Percentiles rank a stretch among this genome's conserved stretches.
These are phyloP conservation scores for Conus canariensis DNA, from an alignment of 2,888 invertebrate genomes.

Conservation along the genomic window DNA sequence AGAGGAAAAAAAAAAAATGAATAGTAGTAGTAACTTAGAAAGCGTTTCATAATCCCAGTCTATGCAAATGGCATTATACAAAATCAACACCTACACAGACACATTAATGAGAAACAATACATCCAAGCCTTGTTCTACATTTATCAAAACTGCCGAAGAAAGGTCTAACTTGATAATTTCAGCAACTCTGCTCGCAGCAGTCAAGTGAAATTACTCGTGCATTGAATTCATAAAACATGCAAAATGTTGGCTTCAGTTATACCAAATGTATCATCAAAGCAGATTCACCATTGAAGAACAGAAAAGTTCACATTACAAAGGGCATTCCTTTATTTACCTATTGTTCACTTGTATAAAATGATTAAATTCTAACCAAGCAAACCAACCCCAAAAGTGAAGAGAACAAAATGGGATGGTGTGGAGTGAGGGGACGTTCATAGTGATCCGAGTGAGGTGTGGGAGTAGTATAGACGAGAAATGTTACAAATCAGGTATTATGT, in stretches of 20 bases:
- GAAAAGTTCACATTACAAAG: not conserved
- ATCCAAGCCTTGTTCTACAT: not conserved
- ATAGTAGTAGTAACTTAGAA: no score
- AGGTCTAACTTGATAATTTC: not conserved
- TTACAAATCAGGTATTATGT: no score
- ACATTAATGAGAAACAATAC: not conserved
- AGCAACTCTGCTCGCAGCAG: slow-evolving; percentile 21
- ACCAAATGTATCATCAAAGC: not conserved
- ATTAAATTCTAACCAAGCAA: no score
- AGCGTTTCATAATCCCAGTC: not conserved
- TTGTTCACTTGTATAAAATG: no score
- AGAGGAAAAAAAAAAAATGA: not conserved
- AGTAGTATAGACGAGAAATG: no score
- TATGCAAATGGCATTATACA: no score
- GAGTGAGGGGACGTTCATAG: no score
- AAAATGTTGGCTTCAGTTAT: not conserved
- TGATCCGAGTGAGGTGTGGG: no score
- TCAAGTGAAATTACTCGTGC: not conserved
- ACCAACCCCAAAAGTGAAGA: no score
- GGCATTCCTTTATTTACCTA: not conserved
- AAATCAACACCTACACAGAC: not conserved
- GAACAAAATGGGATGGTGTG: no score
- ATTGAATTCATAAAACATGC: not conserved
- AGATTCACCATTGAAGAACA: not conserved
- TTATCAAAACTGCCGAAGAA: not conserved